Evolutionary conservation across 2,797 vertebrate genomes (phyloP).

Genomic region (Poecilia gillii): DNA sequence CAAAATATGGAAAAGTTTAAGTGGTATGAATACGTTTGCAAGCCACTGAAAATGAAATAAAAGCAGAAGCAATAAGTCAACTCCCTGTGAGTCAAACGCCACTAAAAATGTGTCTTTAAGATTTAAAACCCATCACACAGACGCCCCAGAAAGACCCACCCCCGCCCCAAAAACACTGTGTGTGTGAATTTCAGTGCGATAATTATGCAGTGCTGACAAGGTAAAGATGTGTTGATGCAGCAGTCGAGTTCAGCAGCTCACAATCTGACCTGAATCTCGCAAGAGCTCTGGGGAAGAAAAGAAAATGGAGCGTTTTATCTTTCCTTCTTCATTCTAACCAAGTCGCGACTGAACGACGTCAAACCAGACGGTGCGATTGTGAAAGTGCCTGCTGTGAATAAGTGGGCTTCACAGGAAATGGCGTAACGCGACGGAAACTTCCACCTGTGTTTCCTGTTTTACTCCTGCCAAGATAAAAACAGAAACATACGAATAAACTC

Average conservation of each 20-base stretch:
- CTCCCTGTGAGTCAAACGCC: neutral
- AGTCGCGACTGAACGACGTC: neutral
- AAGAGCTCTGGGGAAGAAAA: slow-evolving; percentile 18
- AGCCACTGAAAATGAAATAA: too few relatives aligned
- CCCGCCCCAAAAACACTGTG: neutral
- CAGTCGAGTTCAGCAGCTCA: slow-evolving; percentile 6
- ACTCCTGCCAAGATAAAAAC: slow-evolving; percentile 9
- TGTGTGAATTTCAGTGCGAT: neutral
- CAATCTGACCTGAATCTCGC: slow-evolving; percentile 15
- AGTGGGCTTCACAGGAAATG: slow-evolving; percentile 62
- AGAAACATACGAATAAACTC: slow-evolving; percentile 11
- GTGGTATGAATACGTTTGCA: too few relatives aligned
- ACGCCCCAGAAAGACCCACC: neutral
- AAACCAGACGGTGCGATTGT: slow-evolving; percentile 3
- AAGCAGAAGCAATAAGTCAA: neutral
- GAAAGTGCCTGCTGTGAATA: slow-evolving; percentile 10
- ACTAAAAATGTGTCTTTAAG: neutral
- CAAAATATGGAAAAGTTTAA: too few relatives aligned
- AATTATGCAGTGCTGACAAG: neutral
- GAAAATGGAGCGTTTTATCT: neutral
- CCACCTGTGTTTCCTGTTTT: slow-evolving; percentile 57
- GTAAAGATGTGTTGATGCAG: neutral
- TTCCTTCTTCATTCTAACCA: neutral
- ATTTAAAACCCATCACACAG: neutral
- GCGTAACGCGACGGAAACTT: slow-evolving; percentile 40